Percentiles rank a stretch among this genome's conserved stretches.
phyloP scores from a whole-genome alignment of 2,113 vertebrate genomes.

The Stigmatopora argus region DNA sequence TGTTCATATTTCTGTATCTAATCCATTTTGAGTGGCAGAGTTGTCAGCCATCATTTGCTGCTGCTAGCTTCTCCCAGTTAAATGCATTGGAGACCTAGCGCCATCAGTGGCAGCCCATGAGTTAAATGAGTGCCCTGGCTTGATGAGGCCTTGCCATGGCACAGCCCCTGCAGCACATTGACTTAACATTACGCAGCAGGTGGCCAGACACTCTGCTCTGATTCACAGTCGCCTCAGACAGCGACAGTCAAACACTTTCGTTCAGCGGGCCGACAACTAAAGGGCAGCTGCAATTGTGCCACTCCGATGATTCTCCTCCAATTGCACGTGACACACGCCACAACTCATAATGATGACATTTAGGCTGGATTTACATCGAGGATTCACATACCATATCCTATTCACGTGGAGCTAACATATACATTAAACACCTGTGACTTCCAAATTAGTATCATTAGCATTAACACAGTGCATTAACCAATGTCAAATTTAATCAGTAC shows the following conservation, averaged over 20 bases:
- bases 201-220: conserved; percentile 18
- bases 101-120: too few species aligned
- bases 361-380: background rate
- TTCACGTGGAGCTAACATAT: background rate
- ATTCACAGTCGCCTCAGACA: conserved; percentile 27
- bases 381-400: background rate
- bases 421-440: too few species aligned
- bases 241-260: conserved; percentile 8
- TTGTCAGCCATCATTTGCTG: too few species aligned
- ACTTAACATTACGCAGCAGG: conserved; percentile 33
- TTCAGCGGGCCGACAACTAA: background rate
- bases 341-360: background rate
- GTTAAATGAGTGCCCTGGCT: conserved; percentile 8
- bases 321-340: background rate
- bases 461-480: too few species aligned
- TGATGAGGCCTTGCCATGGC: conserved; percentile 21
- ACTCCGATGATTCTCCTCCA: background rate
- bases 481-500: too few species aligned
- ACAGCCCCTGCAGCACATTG: conserved; percentile 7
- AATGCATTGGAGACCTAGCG: too few species aligned
- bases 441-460: too few species aligned
- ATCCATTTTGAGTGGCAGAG: too few species aligned
- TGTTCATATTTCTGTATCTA: too few species aligned
- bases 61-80: too few species aligned
- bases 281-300: conserved; percentile 27